Percentiles rank a stretch among this genome's conserved stretches.
phyloP scores from a whole-genome alignment of 2,113 vertebrate species.

The Shinisaurus crocodilurus region DNA sequence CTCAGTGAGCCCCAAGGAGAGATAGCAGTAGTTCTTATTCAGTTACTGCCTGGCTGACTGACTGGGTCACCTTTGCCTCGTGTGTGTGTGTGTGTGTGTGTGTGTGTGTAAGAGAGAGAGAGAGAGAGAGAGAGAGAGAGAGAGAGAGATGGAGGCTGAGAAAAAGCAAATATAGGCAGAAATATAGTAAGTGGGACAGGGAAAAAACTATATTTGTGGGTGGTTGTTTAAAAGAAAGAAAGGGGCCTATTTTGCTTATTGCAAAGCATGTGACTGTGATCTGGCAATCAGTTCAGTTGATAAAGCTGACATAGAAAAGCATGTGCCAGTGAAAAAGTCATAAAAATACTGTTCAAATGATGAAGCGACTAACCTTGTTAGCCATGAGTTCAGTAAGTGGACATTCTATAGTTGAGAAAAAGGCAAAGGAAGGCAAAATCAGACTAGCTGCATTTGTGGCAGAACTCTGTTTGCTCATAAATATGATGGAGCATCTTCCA shows the following conservation, averaged over 20 bases:
- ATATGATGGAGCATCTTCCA: background rate
- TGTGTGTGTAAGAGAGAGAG: too few species aligned
- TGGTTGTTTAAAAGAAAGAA: background rate
- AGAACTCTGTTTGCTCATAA: background rate
- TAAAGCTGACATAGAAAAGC: background rate
- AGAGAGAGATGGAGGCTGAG: background rate
- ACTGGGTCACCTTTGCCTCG: background rate
- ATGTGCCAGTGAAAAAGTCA: background rate
- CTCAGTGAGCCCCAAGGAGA: background rate
- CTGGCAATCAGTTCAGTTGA: background rate
- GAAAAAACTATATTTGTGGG: background rate
- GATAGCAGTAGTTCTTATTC: background rate
- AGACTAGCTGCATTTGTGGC: background rate
- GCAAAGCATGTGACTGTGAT: background rate
- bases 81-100: background rate
- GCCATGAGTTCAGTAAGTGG: background rate
- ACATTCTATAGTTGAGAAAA: background rate
- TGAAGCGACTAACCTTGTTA: background rate
- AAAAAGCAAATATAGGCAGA: background rate
- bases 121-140: background rate
- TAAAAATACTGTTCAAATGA: background rate
- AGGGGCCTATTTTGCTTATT: background rate
- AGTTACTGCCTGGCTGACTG: background rate
- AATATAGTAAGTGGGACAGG: too few species aligned
- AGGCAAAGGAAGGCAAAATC: background rate